Base-by-base conservation (phyloP, 2,888 invertebrate species). In the Hetaerina titia region DNA sequence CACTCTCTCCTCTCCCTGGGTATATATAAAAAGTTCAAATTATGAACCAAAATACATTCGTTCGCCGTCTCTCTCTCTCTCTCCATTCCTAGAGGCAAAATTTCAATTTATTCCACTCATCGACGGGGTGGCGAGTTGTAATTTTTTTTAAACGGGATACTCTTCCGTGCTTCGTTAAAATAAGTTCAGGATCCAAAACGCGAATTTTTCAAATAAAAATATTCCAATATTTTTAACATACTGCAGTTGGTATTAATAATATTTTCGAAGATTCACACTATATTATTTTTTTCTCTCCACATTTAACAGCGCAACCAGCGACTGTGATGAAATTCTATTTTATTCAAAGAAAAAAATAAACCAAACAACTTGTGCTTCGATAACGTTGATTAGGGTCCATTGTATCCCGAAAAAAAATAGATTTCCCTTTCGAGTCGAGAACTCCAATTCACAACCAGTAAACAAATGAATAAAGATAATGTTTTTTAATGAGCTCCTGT, bases 61-160 rank as follows among this genome's bases (percentile, higher is more conserved):
- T 11, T 31, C 81, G 25, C 81, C 11, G 2, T 31, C 81, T 22
- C 74, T 25, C 5, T 25, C 74, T 25, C 25, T 25, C 8, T 17
- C 31, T 81, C 81, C 81, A 81, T 92, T 60, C 92, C 92, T 45
- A 64, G 92, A 92, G 69, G 92, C 64, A 69, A 92, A 56, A 92
- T 92, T 92, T 74, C 92, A 64, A 92, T 74, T 64, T 92, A 92
- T 92, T 92, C 56, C 92, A 92, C 69, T 92, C 92, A 74, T 92
- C 69, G 64, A 69, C 57, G 69, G 45, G 17, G 4, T n/a, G 92
- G n/a, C 56, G 31, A 31, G 81, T 31, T 31, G 9, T 92, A 45
- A 45, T 63, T 92, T 63, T 90, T 63, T 64, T 7, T 17, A 31
- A 74, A 92, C 64, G 56, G 69, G 64, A 90, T 45, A 22, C 45